Evolutionary conservation across 2,888 invertebrate genomes (phyloP), one percentile per base, ranked within the genome.

Genomic region (Apodemia zela): DNA sequence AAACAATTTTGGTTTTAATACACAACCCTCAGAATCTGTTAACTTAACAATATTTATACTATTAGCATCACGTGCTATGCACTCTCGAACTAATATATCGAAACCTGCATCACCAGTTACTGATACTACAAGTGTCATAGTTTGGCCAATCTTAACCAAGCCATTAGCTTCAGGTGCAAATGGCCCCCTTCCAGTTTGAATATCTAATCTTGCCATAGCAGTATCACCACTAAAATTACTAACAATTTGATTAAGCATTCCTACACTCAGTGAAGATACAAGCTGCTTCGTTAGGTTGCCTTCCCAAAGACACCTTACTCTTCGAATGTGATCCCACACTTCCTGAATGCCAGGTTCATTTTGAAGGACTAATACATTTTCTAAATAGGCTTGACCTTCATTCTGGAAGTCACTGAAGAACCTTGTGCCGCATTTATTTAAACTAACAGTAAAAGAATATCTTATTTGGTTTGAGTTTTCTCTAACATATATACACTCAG

Each of bases 191-290:
- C 97, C 97, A 42, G 93, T 85, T 82, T 96, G 95, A 63, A 97
- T 95, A 70, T 96, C 96, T 61, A 97, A 85, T 67, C 94, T 93
- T 7, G 96, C 96, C 84, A 95, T 94, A 0, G 96, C 96, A 0
- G 96, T 96, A 70, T 97, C 96, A n/a, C 96, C 96, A 71, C 95
- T 96, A 82, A 97, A 97, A 61, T 96, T 96, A 65, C 96, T 95
- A 11, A 96, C 95, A 71, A 96, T 95, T 77, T 96, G 95, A 71
- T 94, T 95, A 69, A 96, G 82, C 95, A 96, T 96, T 35, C 96
- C 96, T 0, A 97, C 95, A 72, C 94, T 95, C 21, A 97, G 85
- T 17, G 95, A 95, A 0, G 95, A 95, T 0, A 95, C 94, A 60
- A 96, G 82, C 15, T 95, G 94, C 73, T 96, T 95, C 63, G 95